phyloP scores from a whole-genome alignment of 2,888 invertebrate genomes.

The Drosophila affinis region DNA sequence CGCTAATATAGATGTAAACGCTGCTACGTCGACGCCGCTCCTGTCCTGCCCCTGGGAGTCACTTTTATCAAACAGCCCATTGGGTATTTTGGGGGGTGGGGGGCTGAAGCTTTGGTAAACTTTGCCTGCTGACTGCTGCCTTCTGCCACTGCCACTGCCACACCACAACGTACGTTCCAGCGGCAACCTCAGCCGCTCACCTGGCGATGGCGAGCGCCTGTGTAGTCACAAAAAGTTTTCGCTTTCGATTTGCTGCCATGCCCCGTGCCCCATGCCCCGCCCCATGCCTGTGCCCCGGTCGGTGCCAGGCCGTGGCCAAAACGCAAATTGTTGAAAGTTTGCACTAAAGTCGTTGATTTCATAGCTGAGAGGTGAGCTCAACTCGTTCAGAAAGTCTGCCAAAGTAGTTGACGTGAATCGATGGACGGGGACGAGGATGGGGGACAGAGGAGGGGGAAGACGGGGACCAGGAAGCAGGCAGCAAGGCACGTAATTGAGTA shows the following conservation, averaged over 20 bases:
- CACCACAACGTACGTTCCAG: too few species aligned
- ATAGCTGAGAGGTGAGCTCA: conserved; percentile 79
- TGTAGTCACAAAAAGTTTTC: conserved; percentile 71
- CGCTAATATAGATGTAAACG: conserved; percentile 77
- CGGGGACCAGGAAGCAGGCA: conserved; percentile 21
- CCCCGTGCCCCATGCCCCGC: too few species aligned
- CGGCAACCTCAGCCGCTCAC: conserved; percentile 47
- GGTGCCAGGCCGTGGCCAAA: conserved; percentile 77
- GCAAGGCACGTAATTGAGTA: conserved; percentile 72
- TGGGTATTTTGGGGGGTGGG: conserved; percentile 71
- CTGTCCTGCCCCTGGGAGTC: conserved; percentile 37
- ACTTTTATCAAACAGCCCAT: conserved; percentile 77
- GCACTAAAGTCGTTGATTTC: conserved; percentile 78
- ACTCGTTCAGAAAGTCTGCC: conserved; percentile 79
- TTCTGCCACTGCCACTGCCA: conserved; percentile 1
- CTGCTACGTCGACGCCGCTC: conserved; percentile 29
- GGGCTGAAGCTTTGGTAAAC: conserved; percentile 52
- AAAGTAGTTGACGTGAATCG: conserved; percentile 75
- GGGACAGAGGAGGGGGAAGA: background rate
- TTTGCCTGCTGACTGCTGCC: conserved; percentile 50
- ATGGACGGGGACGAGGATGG: conserved; percentile 39
- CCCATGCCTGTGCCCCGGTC: conserved; percentile 18
- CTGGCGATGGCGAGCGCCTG: conserved; percentile 52
- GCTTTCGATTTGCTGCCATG: conserved; percentile 76
- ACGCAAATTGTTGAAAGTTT: conserved; percentile 79